These are phyloP conservation scores for Melitaea cinxia DNA, from an alignment of 1,140 invertebrate genomes.

Conservation along the genomic window DNA sequence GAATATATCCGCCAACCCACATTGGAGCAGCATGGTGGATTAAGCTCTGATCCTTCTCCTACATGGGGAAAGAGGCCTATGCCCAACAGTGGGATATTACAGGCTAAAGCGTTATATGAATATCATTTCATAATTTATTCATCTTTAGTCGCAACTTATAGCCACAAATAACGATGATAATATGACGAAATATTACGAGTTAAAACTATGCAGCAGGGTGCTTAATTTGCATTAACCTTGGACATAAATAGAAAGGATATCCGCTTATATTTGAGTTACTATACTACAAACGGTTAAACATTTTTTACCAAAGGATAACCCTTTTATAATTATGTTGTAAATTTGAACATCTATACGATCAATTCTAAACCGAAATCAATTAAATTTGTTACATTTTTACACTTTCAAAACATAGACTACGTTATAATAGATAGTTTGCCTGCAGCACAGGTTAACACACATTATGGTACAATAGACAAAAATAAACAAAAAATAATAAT, in stretches of 20 bases:
- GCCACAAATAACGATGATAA: slow-evolving; percentile 40
- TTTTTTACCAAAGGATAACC: slow-evolving; percentile 4
- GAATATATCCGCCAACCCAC: too few relatives aligned
- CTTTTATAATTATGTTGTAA: neutral
- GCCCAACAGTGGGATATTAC: too few relatives aligned
- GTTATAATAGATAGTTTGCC: neutral
- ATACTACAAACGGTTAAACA: slow-evolving; percentile 27
- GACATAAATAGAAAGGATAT: slow-evolving; percentile 75
- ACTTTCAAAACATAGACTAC: neutral
- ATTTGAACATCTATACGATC: too few relatives aligned
- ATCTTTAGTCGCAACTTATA: slow-evolving; percentile 36
- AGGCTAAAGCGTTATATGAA: too few relatives aligned
- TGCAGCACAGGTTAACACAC: neutral
- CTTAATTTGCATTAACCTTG: slow-evolving; percentile 64
- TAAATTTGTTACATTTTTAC: too few relatives aligned
- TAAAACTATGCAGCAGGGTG: slow-evolving; percentile 49
- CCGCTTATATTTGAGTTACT: slow-evolving; percentile 56
- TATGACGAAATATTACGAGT: slow-evolving; percentile 52
- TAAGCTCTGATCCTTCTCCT: too few relatives aligned
- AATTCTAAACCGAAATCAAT: too few relatives aligned
- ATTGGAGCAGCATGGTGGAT: too few relatives aligned
- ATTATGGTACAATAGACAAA: slow-evolving; percentile 25
- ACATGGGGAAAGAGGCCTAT: too few relatives aligned
- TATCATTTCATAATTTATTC: too few relatives aligned
- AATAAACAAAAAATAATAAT: slow-evolving; percentile 49